Percentiles rank a stretch among this genome's conserved stretches.
Evolutionary conservation across 2,888 invertebrate species (phyloP).

Genomic region (Apoda limacodes): DNA sequence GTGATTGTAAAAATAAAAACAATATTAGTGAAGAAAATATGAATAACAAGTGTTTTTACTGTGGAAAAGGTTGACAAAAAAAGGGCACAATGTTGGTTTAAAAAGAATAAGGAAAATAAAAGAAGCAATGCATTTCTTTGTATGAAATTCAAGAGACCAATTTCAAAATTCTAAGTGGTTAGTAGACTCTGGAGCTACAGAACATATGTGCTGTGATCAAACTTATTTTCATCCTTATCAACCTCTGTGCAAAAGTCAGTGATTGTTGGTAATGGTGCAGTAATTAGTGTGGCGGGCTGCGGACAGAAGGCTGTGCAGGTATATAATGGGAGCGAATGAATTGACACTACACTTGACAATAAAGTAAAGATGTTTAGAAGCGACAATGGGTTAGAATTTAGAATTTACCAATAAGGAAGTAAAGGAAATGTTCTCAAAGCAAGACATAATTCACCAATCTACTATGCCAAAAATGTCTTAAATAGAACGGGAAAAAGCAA

Average conservation of each 20-base stretch:
- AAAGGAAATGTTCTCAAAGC: slow-evolving; percentile 14
- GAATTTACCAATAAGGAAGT: no score
- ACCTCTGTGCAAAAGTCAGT: no score
- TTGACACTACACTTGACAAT: slow-evolving; percentile 12
- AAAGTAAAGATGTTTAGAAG: slow-evolving; percentile 19
- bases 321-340: no score
- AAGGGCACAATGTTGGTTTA: slow-evolving; percentile 8
- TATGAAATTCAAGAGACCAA: slow-evolving; percentile 8
- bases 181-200: no score
- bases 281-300: slow-evolving; percentile 15
- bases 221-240: no score
- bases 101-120: slow-evolving; percentile 13
- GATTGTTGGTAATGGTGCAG: no score
- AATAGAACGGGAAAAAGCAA: slow-evolving; percentile 38
- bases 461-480: slow-evolving; percentile 26
- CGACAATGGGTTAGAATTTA: slow-evolving; percentile 27
- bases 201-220: no score
- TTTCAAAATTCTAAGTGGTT: no score
- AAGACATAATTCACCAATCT: slow-evolving; percentile 24
- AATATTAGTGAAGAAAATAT: no score
- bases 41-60: no score
- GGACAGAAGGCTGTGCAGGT: slow-evolving; percentile 19
- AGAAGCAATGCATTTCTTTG: slow-evolving; percentile 12
- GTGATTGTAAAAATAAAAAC: no score
- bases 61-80: slow-evolving; percentile 2